Conservation (phyloP, 2,113 vertebrate species). For the Sander lucioperca region DNA sequence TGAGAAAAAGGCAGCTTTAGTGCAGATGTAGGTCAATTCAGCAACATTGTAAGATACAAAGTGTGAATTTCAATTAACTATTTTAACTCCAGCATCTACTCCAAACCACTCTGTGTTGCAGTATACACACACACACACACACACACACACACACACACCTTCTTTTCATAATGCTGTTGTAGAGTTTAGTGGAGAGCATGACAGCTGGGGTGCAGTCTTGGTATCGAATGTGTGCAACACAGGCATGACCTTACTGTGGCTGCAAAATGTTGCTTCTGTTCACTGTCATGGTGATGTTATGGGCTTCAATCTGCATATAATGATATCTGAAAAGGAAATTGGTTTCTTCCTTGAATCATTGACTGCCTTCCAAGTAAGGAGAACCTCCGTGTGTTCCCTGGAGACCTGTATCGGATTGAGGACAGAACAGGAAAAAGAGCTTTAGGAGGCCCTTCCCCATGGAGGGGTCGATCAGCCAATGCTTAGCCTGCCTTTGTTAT, state of each 20-base stretch:
- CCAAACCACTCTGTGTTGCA: neutral
- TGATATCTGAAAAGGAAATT: slow-evolving; percentile 44
- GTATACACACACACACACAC: neutral
- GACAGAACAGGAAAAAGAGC: slow-evolving; percentile 46
- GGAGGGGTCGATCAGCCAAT: slow-evolving; percentile 38
- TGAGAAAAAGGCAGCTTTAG: neutral
- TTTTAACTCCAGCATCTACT: neutral
- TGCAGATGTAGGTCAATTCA: neutral
- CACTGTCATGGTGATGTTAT: slow-evolving; percentile 2
- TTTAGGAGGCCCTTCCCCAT: slow-evolving; percentile 29
- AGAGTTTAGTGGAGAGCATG: neutral
- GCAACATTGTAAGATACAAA: neutral
- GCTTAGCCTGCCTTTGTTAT: slow-evolving; percentile 45
- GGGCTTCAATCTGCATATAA: slow-evolving; percentile 10
- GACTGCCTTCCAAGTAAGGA: slow-evolving; percentile 15
- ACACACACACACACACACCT: neutral
- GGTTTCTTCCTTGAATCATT: slow-evolving; percentile 33
- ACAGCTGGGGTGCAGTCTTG: slow-evolving; percentile 43
- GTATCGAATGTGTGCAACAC: slow-evolving; percentile 21
- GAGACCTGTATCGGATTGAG: slow-evolving; percentile 47
- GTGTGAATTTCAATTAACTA: neutral
- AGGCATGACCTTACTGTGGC: neutral
- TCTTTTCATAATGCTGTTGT: slow-evolving; percentile 11
- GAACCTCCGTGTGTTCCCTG: slow-evolving; percentile 23
- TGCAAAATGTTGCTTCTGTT: slow-evolving; percentile 33